phyloP scores from a whole-genome alignment of 2,797 vertebrate species.

The Nannoperca obscura region DNA sequence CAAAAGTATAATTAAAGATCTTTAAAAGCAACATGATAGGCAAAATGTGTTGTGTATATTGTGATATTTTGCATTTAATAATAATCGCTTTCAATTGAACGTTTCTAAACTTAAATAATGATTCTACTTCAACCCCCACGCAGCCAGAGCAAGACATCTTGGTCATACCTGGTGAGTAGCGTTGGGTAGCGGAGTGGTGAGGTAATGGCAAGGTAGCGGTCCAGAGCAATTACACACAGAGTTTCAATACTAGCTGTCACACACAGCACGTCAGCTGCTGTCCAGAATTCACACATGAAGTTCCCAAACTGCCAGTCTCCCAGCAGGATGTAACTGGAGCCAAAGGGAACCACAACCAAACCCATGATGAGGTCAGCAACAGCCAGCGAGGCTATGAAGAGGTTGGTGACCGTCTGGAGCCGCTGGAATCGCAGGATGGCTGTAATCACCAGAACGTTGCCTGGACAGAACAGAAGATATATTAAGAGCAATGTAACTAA shows the following conservation, averaged over 20 bases:
- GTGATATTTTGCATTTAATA: neutral
- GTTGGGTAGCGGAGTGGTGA: conserved; percentile 94
- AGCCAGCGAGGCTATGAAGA: conserved; percentile 96
- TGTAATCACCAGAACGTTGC: conserved; percentile 95
- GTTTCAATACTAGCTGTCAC: conserved; percentile 99
- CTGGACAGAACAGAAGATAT: conserved; percentile 42
- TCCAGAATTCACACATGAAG: conserved; percentile 96
- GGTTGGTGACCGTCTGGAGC: conserved; percentile 97
- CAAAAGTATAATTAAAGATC: neutral
- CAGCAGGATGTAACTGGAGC: conserved; percentile 91
- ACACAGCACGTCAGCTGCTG: conserved; percentile 93
- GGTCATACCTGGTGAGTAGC: conserved; percentile 79
- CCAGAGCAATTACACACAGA: conserved; percentile 95
- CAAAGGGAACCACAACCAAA: conserved; percentile 93
- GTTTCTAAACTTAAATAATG: neutral
- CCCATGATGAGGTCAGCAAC: conserved; percentile 98
- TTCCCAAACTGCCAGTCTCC: conserved; percentile 92
- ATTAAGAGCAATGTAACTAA: neutral
- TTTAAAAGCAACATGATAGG: neutral
- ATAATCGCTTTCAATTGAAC: neutral
- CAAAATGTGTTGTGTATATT: no score
- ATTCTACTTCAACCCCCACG: neutral
- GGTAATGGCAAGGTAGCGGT: conserved; percentile 97
- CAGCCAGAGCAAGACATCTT: neutral
- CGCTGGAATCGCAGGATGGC: conserved; percentile 94